Evolutionary conservation across 2,113 vertebrate species (phyloP).

Genomic region (Phasianus colchicus): DNA sequence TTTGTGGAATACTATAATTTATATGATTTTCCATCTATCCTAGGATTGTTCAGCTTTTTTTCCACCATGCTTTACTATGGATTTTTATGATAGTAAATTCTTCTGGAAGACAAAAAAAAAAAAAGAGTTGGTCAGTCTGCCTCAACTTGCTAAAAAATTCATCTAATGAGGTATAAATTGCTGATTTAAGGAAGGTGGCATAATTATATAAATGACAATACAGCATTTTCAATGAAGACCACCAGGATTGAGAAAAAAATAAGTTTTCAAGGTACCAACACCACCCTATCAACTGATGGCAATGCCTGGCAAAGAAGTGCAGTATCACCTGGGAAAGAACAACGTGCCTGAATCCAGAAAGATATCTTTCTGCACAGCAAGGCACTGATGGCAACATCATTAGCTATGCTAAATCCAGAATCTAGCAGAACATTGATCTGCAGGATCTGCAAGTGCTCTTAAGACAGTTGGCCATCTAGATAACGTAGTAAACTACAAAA

Average conservation of each 20-base stretch:
- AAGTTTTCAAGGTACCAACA: neutral
- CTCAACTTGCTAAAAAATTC: constrained; percentile 28
- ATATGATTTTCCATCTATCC: neutral
- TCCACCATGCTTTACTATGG: neutral
- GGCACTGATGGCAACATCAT: neutral
- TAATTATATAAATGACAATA: neutral
- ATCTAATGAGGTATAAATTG: neutral
- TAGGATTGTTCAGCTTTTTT: neutral
- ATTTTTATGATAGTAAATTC: constrained; percentile 16
- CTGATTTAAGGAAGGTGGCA: neutral
- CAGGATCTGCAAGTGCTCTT: constrained; percentile 24
- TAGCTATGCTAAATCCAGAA: constrained; percentile 17
- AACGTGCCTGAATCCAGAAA: neutral
- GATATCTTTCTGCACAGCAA: neutral
- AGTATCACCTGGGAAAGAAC: neutral
- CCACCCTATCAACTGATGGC: neutral
- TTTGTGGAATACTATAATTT: neutral
- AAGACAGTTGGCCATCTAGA: constrained; percentile 40
- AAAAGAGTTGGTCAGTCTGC: constrained; percentile 28
- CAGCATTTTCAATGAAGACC: constrained; percentile 26
- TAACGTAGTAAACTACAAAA: constrained; percentile 12
- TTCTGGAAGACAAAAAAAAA: neutral
- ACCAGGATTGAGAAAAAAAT: constrained; percentile 17
- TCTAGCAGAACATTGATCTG: constrained; percentile 37
- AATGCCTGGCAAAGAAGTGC: neutral